Conservation (phyloP, 2,797 vertebrate genomes). For the Sarcophilus harrisii region DNA sequence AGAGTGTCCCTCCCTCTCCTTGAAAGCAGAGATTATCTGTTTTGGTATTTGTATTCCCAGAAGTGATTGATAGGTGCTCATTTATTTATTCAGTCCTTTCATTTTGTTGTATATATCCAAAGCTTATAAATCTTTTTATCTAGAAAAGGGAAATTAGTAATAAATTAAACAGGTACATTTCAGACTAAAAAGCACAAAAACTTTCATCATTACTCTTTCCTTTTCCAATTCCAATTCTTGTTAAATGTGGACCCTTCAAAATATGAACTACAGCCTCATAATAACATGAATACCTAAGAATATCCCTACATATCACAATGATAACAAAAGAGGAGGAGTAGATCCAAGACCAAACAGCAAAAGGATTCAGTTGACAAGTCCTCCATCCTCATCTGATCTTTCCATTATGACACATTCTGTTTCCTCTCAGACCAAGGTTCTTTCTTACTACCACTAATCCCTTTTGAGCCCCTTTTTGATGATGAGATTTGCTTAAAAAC, state of each 20-base stretch:
- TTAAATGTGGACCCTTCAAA: neutral
- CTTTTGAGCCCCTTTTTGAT: neutral
- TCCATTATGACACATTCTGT: neutral
- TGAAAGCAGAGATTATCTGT: neutral
- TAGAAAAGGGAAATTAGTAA: neutral
- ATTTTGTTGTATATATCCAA: neutral
- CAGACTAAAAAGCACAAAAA: neutral
- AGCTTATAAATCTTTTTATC: neutral
- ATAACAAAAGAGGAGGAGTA: neutral
- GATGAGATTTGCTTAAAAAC: neutral
- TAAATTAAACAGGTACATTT: neutral
- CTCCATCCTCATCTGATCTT: neutral
- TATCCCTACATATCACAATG: neutral
- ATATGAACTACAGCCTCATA: neutral
- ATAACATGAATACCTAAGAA: neutral
- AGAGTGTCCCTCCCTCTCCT: neutral
- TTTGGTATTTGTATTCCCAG: neutral
- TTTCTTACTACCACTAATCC: neutral
- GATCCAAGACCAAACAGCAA: neutral
- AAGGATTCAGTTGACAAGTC: neutral
- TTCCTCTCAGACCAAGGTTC: neutral
- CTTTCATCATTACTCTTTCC: neutral
- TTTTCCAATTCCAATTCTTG: neutral
- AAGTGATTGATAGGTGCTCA: neutral
- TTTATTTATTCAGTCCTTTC: neutral